A percentile compares a stretch with the other conserved stretches of the same genome.
phyloP scores from a whole-genome alignment of 1,140 invertebrate species.

The Mizuhopecten yessoensis region DNA sequence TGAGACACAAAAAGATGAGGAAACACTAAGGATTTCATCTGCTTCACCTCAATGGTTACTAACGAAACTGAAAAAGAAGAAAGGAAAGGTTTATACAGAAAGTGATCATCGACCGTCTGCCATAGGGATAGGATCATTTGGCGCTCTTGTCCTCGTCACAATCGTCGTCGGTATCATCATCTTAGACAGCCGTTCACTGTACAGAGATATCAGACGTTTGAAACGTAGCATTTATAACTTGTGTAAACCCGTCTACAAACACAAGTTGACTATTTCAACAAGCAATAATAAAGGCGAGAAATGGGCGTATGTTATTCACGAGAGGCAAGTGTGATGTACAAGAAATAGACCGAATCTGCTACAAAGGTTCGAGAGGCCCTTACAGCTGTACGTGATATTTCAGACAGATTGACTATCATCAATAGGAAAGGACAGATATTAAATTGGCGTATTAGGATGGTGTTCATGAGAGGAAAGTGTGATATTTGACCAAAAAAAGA shows the following conservation, averaged over 20 bases:
- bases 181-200: constrained; percentile 49
- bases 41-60: not conserved
- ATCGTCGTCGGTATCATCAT: constrained; percentile 46
- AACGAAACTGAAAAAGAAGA: not conserved
- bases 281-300: not conserved
- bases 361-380: no score
- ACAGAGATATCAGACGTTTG: constrained; percentile 47
- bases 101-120: constrained; percentile 54
- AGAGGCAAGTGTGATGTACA: not conserved
- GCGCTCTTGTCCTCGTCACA: constrained; percentile 44
- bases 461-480: no score
- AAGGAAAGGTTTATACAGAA: not conserved
- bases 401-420: no score
- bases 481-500: no score
- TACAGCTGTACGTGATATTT: no score
- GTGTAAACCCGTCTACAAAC: not conserved
- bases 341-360: no score
- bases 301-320: constrained; percentile 19
- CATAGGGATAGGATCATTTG: constrained; percentile 53
- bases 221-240: not conserved
- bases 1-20: not conserved
- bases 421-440: no score
- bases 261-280: not conserved
- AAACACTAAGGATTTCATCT: not conserved
- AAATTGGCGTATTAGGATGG: no score